These are phyloP conservation scores for Dunckerocampus dactyliophorus DNA, from an alignment of 2,113 vertebrate species.

Conservation along the genomic window DNA sequence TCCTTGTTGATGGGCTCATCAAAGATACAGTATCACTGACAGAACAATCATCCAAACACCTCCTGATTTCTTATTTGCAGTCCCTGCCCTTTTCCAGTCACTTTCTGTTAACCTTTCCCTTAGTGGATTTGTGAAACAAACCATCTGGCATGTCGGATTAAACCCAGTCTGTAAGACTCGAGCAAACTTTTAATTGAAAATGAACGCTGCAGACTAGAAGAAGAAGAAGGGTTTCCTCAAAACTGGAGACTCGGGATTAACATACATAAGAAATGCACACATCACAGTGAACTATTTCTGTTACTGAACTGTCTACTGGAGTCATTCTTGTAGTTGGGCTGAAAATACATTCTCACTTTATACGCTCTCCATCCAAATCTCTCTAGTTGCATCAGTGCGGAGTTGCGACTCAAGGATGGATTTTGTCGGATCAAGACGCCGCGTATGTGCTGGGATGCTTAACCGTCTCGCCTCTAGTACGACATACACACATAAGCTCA, in stretches of 20 bases:
- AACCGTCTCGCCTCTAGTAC: slow-evolving; percentile 21
- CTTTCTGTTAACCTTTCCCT: neutral
- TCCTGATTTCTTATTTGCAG: neutral
- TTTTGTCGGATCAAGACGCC: slow-evolving; percentile 25
- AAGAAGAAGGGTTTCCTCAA: slow-evolving; percentile 21
- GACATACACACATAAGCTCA: slow-evolving; percentile 27
- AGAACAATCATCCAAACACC: neutral
- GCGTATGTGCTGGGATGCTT: slow-evolving; percentile 7
- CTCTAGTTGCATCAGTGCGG: slow-evolving; percentile 8
- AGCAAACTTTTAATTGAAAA: slow-evolving; percentile 60
- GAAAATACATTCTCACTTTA: slow-evolving; percentile 23
- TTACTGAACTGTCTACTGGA: slow-evolving; percentile 1
- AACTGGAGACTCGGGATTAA: slow-evolving; percentile 34
- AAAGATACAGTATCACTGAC: neutral
- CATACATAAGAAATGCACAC: slow-evolving; percentile 10
- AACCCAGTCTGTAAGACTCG: slow-evolving; percentile 28
- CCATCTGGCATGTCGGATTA: slow-evolving; percentile 9
- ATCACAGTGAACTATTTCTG: slow-evolving; percentile 19
- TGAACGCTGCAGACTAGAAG: slow-evolving; percentile 21
- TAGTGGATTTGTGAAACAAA: slow-evolving; percentile 6
- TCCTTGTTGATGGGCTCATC: neutral
- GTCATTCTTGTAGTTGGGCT: neutral
- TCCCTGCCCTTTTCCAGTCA: neutral
- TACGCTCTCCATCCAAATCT: slow-evolving; percentile 16
- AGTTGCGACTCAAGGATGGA: slow-evolving; percentile 18